A percentile compares a stretch with the other conserved stretches of the same genome.
These are phyloP conservation scores for Takifugu rubripes DNA, from an alignment of 2,797 vertebrate genomes.

Conservation along the genomic window DNA sequence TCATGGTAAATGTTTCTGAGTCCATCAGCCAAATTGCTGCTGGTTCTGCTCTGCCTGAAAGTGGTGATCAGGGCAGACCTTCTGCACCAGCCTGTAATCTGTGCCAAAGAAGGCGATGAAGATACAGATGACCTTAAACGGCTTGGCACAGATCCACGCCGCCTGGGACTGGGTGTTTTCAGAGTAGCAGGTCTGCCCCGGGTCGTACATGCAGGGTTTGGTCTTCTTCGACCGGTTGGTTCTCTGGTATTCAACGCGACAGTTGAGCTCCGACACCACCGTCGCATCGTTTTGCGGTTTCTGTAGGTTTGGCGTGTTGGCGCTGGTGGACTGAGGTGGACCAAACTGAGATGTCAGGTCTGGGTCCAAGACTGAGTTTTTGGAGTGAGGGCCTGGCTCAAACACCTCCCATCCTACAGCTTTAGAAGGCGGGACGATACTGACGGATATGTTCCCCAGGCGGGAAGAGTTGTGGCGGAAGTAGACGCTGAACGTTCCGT, in stretches of 20 bases:
- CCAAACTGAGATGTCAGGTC: slow-evolving; percentile 56
- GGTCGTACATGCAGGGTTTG: slow-evolving; percentile 90
- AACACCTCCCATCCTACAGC: slow-evolving; percentile 81
- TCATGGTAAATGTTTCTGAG: slow-evolving; percentile 1
- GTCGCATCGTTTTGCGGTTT: slow-evolving; percentile 74
- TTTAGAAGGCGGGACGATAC: slow-evolving; percentile 92
- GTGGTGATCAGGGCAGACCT: slow-evolving; percentile 95
- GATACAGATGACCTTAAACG: slow-evolving; percentile 98
- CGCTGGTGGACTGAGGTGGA: slow-evolving; percentile 74
- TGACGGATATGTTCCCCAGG: slow-evolving; percentile 92
- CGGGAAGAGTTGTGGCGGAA: slow-evolving; percentile 97
- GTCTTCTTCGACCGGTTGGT: slow-evolving; percentile 91
- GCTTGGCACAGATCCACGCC: slow-evolving; percentile 95
- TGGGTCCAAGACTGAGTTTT: slow-evolving; percentile 56
- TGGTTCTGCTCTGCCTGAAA: slow-evolving; percentile 83
- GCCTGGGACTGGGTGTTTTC: slow-evolving; percentile 95
- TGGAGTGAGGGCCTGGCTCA: slow-evolving; percentile 20
- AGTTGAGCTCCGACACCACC: slow-evolving; percentile 83
- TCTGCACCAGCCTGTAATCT: slow-evolving; percentile 97
- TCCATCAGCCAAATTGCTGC: slow-evolving; percentile 79
- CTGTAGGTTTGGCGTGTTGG: slow-evolving; percentile 34
- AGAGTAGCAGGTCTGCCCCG: slow-evolving; percentile 88
- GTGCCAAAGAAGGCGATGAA: slow-evolving; percentile 95
- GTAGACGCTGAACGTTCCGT: slow-evolving; percentile 95
- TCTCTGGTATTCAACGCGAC: slow-evolving; percentile 92